These are phyloP conservation scores for Sminthurides aquaticus DNA, from an alignment of 2,888 invertebrate genomes.

Conservation along the genomic window DNA sequence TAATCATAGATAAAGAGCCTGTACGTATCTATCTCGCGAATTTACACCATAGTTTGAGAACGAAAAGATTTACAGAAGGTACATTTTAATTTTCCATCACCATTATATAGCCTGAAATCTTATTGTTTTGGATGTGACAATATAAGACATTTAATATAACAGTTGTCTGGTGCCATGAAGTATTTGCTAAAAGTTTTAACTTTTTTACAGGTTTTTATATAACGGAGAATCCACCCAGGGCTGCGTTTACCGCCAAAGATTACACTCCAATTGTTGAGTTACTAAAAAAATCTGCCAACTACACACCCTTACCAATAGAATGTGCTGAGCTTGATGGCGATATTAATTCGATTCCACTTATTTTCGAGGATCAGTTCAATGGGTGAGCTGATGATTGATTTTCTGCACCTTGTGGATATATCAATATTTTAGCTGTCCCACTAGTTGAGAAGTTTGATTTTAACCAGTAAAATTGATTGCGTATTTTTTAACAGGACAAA, in stretches of 20 bases:
- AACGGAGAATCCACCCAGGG: constrained; percentile 35
- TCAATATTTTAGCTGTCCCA: too few relatives aligned
- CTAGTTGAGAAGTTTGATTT: too few relatives aligned
- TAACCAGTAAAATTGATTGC: too few relatives aligned
- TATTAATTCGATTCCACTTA: constrained; percentile 76
- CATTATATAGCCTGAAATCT: too few relatives aligned
- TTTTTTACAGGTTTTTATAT: constrained; percentile 34
- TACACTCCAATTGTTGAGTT: constrained; percentile 50
- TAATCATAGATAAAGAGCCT: constrained; percentile 71
- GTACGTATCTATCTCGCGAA: constrained; percentile 78
- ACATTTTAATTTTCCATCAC: too few relatives aligned
- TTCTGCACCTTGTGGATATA: neutral
- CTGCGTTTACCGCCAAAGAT: constrained; percentile 40
- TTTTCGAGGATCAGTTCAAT: constrained; percentile 80
- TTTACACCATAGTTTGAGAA: constrained; percentile 68
- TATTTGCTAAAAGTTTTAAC: constrained; percentile 62
- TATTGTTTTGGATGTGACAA: too few relatives aligned
- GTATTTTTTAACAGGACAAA: constrained; percentile 15
- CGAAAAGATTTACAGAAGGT: constrained; percentile 45
- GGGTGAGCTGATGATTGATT: constrained; percentile 9
- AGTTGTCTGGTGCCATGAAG: too few relatives aligned
- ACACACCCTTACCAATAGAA: constrained; percentile 81
- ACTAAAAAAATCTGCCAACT: constrained; percentile 66
- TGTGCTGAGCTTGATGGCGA: constrained; percentile 87
- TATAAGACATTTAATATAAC: too few relatives aligned